A percentile compares a stretch with the other conserved stretches of the same genome.
Conservation (phyloP, 1,140 invertebrate species). For the Drosophila sucinea region DNA sequence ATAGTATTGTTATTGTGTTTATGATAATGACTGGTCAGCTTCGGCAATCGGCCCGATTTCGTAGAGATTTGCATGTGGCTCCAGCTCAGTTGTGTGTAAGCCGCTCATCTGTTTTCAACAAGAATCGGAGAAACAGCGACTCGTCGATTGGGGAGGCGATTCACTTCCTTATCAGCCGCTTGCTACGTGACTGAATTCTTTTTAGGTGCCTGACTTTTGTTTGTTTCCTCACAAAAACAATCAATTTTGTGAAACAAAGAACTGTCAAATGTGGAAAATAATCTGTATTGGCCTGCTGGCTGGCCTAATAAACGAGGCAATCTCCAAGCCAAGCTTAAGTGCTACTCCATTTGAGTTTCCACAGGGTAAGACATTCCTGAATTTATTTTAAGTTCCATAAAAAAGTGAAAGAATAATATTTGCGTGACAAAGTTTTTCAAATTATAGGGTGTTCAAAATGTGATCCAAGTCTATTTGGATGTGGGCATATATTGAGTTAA, state of each 20-base stretch:
- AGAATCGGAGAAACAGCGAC: conserved; percentile 18
- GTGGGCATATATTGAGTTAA: neutral
- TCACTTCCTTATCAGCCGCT: conserved; percentile 58
- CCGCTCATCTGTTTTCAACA: conserved; percentile 22
- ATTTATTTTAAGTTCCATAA: neutral
- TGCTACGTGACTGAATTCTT: conserved; percentile 46
- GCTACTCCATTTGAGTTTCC: conserved; percentile 31
- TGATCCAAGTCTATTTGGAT: neutral
- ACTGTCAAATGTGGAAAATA: conserved; percentile 41
- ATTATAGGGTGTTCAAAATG: neutral
- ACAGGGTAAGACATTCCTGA: conserved; percentile 45
- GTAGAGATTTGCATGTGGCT: conserved; percentile 32
- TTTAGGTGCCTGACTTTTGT: conserved; percentile 27
- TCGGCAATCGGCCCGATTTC: conserved; percentile 26
- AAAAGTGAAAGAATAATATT: neutral
- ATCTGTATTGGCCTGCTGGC: conserved; percentile 37
- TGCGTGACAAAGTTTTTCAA: no score
- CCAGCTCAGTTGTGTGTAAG: conserved; percentile 41
- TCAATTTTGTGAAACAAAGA: conserved; percentile 41
- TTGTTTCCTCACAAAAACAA: conserved; percentile 28
- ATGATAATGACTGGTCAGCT: conserved; percentile 45
- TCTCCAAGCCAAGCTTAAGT: conserved; percentile 9
- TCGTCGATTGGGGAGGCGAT: conserved; percentile 29
- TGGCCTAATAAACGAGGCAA: conserved; percentile 38
- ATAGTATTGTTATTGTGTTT: conserved; percentile 17